These are phyloP conservation scores for Sesamia inferens DNA, from an alignment of 2,888 invertebrate genomes.

Conservation along the genomic window DNA sequence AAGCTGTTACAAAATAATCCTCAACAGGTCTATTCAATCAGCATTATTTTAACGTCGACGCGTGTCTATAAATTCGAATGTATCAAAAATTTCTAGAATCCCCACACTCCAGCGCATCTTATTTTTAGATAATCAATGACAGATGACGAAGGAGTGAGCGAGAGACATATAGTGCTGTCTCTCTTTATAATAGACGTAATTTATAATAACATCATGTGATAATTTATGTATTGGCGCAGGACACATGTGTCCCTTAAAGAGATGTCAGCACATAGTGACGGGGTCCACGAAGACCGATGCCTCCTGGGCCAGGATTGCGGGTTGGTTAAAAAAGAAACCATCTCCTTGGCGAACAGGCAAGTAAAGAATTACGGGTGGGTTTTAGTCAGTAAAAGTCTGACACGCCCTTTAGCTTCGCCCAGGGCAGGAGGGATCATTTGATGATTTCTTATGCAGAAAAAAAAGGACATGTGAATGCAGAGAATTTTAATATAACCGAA, in stretches of 20 bases:
- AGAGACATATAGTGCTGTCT: conserved; percentile 40
- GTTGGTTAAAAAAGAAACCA: too few species aligned
- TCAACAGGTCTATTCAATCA: conserved; percentile 38
- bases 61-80: conserved; percentile 47
- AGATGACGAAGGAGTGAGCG: conserved; percentile 65
- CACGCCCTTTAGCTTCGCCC: too few species aligned
- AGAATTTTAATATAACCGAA: conserved; percentile 19
- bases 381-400: too few species aligned
- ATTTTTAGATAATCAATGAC: conserved; percentile 74
- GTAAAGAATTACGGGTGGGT: too few species aligned
- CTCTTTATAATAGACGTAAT: conserved; percentile 55
- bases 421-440: too few species aligned
- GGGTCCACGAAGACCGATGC: too few species aligned
- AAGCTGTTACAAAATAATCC: conserved; percentile 31
- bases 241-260: conserved; percentile 1
- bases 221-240: conserved; percentile 56
- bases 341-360: too few species aligned
- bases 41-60: conserved; percentile 29
- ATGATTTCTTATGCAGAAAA: too few species aligned
- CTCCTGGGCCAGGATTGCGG: too few species aligned
- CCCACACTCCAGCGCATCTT: conserved; percentile 66
- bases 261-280: too few species aligned
- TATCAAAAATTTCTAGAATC: conserved; percentile 65
- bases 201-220: conserved; percentile 63
- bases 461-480: not conserved